phyloP scores from a whole-genome alignment of 2,113 vertebrate genomes.

The Sebastes fasciatus region DNA sequence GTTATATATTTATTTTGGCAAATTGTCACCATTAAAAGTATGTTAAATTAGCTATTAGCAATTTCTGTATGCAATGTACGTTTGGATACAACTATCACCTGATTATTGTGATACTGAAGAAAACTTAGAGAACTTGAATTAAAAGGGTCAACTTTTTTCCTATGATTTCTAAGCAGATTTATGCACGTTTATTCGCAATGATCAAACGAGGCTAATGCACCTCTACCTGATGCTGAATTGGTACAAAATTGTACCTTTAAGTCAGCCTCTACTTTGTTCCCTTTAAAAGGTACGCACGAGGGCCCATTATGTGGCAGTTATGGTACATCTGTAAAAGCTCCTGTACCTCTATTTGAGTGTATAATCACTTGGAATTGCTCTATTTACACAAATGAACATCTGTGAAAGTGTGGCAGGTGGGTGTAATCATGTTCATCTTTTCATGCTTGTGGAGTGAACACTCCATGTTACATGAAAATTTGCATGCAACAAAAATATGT shows the following conservation, averaged over 20 bases:
- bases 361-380: conserved; percentile 8
- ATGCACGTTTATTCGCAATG: no score
- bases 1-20: background rate
- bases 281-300: background rate
- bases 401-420: conserved; percentile 2
- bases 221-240: background rate
- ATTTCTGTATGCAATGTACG: background rate
- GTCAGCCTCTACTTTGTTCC: background rate
- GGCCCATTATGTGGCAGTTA: background rate
- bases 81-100: background rate
- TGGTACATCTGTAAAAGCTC: background rate
- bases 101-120: background rate
- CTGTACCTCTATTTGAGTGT: background rate
- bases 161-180: background rate
- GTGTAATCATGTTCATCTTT: background rate
- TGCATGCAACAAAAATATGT: background rate
- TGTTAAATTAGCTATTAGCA: background rate
- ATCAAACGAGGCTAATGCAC: no score
- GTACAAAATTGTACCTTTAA: conserved; percentile 2
- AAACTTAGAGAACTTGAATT: background rate
- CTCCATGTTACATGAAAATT: background rate
- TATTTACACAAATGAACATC: background rate
- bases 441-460: background rate
- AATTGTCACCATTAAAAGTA: background rate
- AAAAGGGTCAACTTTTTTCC: no score